Conservation (phyloP, 2,888 invertebrate species). For the Eudemis profundana region DNA sequence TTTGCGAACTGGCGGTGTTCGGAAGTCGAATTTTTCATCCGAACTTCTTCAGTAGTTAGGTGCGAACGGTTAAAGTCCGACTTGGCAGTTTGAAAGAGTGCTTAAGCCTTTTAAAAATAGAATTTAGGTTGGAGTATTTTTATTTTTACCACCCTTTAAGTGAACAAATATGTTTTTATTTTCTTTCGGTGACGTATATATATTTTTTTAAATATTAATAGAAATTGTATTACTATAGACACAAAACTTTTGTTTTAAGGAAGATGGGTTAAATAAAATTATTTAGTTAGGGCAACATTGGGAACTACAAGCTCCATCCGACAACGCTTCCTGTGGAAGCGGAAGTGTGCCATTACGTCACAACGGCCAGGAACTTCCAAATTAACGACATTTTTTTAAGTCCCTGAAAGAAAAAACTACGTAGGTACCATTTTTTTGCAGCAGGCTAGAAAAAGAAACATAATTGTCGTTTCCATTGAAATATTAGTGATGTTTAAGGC, state of each 20-base stretch:
- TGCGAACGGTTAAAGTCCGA: constrained; percentile 63
- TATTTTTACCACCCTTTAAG: neutral
- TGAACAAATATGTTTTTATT: neutral
- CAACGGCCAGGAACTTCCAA: constrained; percentile 61
- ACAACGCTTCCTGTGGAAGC: constrained; percentile 59
- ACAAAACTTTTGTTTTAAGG: constrained; percentile 8
- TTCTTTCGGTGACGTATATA: too few relatives aligned
- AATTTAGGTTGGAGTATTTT: constrained; percentile 14
- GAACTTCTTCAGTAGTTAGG: constrained; percentile 57
- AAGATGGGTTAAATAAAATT: constrained; percentile 26
- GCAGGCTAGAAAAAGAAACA: too few relatives aligned
- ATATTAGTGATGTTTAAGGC: too few relatives aligned
- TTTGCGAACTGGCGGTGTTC: constrained; percentile 66
- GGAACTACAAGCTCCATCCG: constrained; percentile 55
- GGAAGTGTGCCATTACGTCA: constrained; percentile 69
- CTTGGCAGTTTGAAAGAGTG: constrained; percentile 53
- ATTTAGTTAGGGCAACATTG: constrained; percentile 49
- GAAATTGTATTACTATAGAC: too few relatives aligned
- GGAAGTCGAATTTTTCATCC: constrained; percentile 76
- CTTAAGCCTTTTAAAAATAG: constrained; percentile 44
- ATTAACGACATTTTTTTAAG: constrained; percentile 64
- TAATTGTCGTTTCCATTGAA: too few relatives aligned
- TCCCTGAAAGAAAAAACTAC: constrained; percentile 44
- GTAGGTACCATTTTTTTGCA: too few relatives aligned
- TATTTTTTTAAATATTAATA: too few relatives aligned